These are phyloP conservation scores for Ctenomys sociabilis DNA, from an alignment of 2,113 vertebrate genomes.

Conservation along the genomic window DNA sequence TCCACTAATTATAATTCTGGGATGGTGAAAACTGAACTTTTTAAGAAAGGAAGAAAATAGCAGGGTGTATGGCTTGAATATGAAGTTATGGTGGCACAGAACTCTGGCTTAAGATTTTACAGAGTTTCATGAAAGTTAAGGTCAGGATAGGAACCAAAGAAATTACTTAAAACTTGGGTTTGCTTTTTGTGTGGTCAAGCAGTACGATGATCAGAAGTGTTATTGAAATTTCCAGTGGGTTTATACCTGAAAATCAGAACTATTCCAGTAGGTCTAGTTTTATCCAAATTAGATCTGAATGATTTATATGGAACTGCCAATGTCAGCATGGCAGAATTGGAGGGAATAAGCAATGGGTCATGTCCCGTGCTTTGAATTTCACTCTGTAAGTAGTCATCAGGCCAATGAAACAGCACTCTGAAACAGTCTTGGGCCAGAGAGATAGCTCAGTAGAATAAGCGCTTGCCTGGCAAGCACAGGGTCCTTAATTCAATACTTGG, in stretches of 20 bases:
- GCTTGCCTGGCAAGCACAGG: too few relatives aligned
- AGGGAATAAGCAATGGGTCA: background rate
- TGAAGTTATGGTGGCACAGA: background rate
- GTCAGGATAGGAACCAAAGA: background rate
- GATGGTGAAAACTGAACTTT: conserved; percentile 40
- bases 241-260: conserved; percentile 46
- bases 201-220: background rate
- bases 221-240: background rate
- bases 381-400: conserved; percentile 18
- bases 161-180: background rate
- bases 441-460: too few relatives aligned
- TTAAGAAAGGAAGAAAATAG: conserved; percentile 6
- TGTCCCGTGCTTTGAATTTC: conserved; percentile 41
- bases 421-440: too few relatives aligned
- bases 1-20: background rate
- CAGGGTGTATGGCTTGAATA: background rate
- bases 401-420: background rate
- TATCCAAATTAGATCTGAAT: conserved; percentile 39
- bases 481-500: too few relatives aligned
- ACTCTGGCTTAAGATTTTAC: background rate
- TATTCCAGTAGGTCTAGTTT: conserved; percentile 29
- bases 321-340: conserved; percentile 31
- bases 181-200: background rate
- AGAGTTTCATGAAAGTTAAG: background rate
- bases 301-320: background rate